These are phyloP conservation scores for Drosophila serrata DNA, from an alignment of 1,140 invertebrate species.

Conservation along the genomic window DNA sequence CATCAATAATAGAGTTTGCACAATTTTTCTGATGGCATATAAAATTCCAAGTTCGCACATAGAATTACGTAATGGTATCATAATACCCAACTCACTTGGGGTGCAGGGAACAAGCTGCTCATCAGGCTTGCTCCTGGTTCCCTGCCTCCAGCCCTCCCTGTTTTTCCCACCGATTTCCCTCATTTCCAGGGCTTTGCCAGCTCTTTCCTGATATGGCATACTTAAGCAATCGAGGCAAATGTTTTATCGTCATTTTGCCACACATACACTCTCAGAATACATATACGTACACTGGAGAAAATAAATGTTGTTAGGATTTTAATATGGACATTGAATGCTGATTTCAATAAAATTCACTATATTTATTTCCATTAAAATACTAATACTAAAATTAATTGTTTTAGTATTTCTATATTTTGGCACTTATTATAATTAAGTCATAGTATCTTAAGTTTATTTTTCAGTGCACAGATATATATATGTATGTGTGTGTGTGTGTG, in stretches of 20 bases:
- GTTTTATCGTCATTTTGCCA: constrained; percentile 81
- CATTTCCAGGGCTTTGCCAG: constrained; percentile 48
- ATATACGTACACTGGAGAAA: neutral
- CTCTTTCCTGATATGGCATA: constrained; percentile 65
- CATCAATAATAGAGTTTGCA: constrained; percentile 50
- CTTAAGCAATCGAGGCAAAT: constrained; percentile 82
- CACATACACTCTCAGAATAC: constrained; percentile 48
- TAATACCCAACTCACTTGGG: constrained; percentile 61
- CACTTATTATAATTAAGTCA: neutral
- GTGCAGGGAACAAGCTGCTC: constrained; percentile 49
- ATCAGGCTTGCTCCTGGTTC: constrained; percentile 7
- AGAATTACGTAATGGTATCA: constrained; percentile 62
- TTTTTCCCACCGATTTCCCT: constrained; percentile 21
- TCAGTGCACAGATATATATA: constrained; percentile 2
- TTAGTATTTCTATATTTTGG: neutral
- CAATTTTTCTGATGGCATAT: constrained; percentile 44
- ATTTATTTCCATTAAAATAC: neutral
- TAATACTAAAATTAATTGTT: neutral
- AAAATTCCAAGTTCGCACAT: constrained; percentile 38
- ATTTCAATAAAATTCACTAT: neutral
- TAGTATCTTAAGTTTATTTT: neutral
- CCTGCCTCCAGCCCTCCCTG: too few relatives aligned
- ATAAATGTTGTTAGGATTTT: neutral
- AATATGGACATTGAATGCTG: neutral
- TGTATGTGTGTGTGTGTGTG: constrained; percentile 50